Evolutionary conservation across 2,797 vertebrate species (phyloP).

Genomic region (Crenuchus spilurus): DNA sequence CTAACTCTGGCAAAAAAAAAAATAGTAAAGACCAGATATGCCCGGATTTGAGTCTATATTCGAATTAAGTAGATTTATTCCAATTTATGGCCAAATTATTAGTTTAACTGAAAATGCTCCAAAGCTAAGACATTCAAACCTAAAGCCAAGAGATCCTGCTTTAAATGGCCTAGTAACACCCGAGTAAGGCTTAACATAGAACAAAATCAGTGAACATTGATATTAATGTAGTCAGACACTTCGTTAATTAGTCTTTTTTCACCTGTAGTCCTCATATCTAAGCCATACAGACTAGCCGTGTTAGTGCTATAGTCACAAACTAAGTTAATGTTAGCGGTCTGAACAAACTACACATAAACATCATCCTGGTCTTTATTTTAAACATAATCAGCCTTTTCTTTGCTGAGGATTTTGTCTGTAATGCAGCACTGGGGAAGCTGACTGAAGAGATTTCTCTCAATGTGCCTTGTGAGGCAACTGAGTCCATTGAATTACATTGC

Average conservation of each 20-base stretch:
- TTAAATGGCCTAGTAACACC: too few relatives aligned
- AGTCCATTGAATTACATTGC: slow-evolving; percentile 35
- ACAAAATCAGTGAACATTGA: background rate
- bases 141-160: background rate
- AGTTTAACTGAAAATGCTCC: too few relatives aligned
- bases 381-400: too few relatives aligned
- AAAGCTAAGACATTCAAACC: too few relatives aligned
- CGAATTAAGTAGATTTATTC: too few relatives aligned
- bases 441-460: background rate
- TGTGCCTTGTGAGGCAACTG: slow-evolving; percentile 10
- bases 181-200: background rate
- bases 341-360: too few relatives aligned
- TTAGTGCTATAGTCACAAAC: background rate
- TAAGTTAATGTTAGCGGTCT: background rate
- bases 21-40: too few relatives aligned
- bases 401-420: background rate
- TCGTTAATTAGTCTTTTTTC: background rate
- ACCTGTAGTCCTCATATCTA: slow-evolving; percentile 1
- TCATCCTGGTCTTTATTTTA: too few relatives aligned
- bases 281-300: background rate
- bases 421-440: background rate
- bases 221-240: background rate
- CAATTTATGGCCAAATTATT: too few relatives aligned
- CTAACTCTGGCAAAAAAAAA: too few relatives aligned
- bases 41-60: too few relatives aligned